These are phyloP conservation scores for Ancistrus triradiatus DNA, from an alignment of 2,113 vertebrate genomes.

Conservation along the genomic window DNA sequence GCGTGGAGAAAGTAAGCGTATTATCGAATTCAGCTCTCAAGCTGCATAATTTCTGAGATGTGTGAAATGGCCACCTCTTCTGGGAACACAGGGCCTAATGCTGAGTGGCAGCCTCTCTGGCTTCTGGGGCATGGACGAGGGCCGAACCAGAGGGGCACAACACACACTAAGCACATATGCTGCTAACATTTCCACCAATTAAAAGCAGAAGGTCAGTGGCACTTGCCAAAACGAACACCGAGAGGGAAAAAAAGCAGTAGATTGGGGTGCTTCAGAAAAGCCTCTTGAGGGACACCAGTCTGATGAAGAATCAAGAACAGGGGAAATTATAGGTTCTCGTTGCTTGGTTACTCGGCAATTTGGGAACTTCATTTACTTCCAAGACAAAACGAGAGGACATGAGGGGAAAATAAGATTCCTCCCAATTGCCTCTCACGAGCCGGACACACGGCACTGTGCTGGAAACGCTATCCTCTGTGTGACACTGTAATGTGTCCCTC, in stretches of 20 bases:
- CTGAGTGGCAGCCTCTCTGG: slow-evolving; percentile 65
- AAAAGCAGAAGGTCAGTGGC: slow-evolving; percentile 43
- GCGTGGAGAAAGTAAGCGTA: slow-evolving; percentile 64
- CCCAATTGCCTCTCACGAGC: slow-evolving; percentile 29
- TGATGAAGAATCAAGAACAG: slow-evolving; percentile 12
- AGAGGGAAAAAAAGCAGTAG: slow-evolving; percentile 53
- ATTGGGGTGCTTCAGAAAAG: slow-evolving; percentile 27
- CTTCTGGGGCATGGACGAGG: slow-evolving; percentile 54
- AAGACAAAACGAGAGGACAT: slow-evolving; percentile 35
- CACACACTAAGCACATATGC: slow-evolving; percentile 56
- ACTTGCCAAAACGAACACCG: slow-evolving; percentile 26
- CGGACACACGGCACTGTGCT: slow-evolving; percentile 14
- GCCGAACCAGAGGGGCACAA: slow-evolving; percentile 55
- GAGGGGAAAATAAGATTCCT: slow-evolving; percentile 27
- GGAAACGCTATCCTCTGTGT: slow-evolving; percentile 46
- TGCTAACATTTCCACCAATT: slow-evolving; percentile 64
- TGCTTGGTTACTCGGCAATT: slow-evolving; percentile 48
- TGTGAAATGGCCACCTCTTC: slow-evolving; percentile 63
- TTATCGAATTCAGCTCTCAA: slow-evolving; percentile 68
- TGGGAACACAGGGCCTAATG: slow-evolving; percentile 57
- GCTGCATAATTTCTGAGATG: slow-evolving; percentile 64
- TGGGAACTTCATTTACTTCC: slow-evolving; percentile 47
- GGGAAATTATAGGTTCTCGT: slow-evolving; percentile 36
- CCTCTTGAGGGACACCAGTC: slow-evolving; percentile 43
- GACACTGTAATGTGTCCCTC: slow-evolving; percentile 41